Evolutionary conservation across 2,888 invertebrate species (phyloP), one percentile per base, ranked within the genome.

Genomic region (Scelioninae gen. 2): DNA sequence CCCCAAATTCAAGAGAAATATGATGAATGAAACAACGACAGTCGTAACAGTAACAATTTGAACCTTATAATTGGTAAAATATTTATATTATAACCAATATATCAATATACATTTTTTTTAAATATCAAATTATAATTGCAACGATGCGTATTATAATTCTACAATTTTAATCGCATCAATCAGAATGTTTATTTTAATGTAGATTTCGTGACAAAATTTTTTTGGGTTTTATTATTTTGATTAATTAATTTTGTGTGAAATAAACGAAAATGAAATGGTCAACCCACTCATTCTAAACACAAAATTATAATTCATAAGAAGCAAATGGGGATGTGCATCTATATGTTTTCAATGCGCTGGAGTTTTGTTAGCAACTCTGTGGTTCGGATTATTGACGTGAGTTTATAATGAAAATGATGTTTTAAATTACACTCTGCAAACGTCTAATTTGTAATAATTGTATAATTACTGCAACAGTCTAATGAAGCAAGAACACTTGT

Each of bases 401-500:
- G 11, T 64, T 15, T 37, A 35, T 7, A 15, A 55, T 57, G 52
- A 65, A 5, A 57, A 18, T 57, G 28, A 10, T 57, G 19, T 61
- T 65, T 45, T 61, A 39, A 65, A 33, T 60, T 53, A 77, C 76
- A 77, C 77, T 76, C 70, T 45, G 60, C 61, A 75, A 77, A 76
- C 71, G 61, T 53, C 52, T 57, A 73, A 65, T 31, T 6, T 70
- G 19, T 67, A 63, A 74, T 15, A 61, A 57, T 68, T 72, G 64
- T 57, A 67, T 74, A 73, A 73, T 80, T 77, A 81, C 76, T 80
- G 79, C 78, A 80, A 79, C 81, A 81, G 82, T 78, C 83, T 81
- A 82, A 79, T 76, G 77, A 84, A 84, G 84, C 83, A 78, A 81
- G 80, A 83, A 80, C 79, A 74, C 61, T 43, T 48, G 43, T 57